Percentiles rank a stretch among this genome's conserved stretches.
These are phyloP conservation scores for Cyrtorhinus lividipennis DNA, from an alignment of 1,140 invertebrate species.

Conservation along the genomic window DNA sequence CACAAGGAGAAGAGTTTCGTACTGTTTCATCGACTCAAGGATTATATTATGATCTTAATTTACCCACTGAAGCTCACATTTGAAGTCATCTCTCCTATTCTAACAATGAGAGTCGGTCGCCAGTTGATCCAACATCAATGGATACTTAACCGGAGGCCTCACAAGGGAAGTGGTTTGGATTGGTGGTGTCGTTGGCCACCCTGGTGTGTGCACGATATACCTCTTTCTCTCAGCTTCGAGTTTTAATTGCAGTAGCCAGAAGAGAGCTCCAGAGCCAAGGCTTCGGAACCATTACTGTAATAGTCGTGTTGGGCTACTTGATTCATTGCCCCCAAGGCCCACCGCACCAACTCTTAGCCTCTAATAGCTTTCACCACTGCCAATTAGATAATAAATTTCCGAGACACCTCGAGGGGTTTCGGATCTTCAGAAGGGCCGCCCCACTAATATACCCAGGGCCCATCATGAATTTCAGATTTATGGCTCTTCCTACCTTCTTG, in stretches of 20 bases:
- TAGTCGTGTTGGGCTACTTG: conserved; percentile 14
- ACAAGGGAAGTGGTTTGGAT: no score
- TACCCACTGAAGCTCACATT: no score
- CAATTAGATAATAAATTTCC: conserved; percentile 22
- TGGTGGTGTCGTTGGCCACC: no score
- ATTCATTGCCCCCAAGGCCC: conserved; percentile 12
- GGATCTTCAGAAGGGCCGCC: conserved; percentile 5
- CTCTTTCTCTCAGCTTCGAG: not conserved
- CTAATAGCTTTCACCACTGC: conserved; percentile 21
- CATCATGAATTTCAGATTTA: conserved; percentile 15
- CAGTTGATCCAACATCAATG: no score
- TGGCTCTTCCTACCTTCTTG: conserved; percentile 7
- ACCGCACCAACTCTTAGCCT: conserved; percentile 11
- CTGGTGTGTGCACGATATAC: not conserved
- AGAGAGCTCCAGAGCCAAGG: not conserved
- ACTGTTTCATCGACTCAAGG: no score
- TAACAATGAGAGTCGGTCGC: no score
- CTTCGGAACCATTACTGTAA: conserved; percentile 6
- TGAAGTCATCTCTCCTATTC: no score
- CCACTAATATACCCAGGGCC: conserved; percentile 5
- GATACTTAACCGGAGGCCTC: no score
- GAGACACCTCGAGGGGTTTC: conserved; percentile 16
- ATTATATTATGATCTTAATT: no score
- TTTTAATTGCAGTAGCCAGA: conserved; percentile 13
- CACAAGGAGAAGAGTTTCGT: no score